Conservation (phyloP, 1,140 invertebrate genomes). For the Camponotus pennsylvanicus region DNA sequence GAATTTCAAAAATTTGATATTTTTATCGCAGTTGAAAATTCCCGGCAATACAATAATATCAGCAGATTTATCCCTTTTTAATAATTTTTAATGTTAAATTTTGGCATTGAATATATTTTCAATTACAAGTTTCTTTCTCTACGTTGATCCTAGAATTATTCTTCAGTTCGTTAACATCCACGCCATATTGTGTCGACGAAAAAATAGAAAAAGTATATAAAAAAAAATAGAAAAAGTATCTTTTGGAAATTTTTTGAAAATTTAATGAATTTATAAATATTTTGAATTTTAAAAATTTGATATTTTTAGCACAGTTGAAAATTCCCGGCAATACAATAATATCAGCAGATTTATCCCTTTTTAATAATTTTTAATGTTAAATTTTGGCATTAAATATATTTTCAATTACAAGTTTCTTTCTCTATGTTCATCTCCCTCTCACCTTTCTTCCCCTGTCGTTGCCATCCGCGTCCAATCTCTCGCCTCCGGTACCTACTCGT, state of each 20-base stretch:
- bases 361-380: not conserved
- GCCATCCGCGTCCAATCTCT: slow-evolving; percentile 31
- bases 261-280: not conserved
- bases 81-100: not conserved
- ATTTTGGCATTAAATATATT: not conserved
- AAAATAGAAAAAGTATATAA: too few relatives aligned
- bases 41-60: not conserved
- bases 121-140: not conserved
- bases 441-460: not conserved
- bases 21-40: not conserved
- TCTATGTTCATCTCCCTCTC: not conserved
- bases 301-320: slow-evolving; percentile 10
- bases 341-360: not conserved
- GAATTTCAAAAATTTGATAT: not conserved
- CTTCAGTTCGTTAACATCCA: not conserved
- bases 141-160: slow-evolving; percentile 24
- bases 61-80: not conserved
- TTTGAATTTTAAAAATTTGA: not conserved
- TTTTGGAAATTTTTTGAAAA: not conserved
- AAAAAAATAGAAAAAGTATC: too few relatives aligned
- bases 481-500: not conserved
- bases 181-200: not conserved
- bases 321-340: not conserved
- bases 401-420: slow-evolving; percentile 1
- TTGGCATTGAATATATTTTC: not conserved